phyloP scores from a whole-genome alignment of 2,888 invertebrate genomes.

The Caprella mutica region DNA sequence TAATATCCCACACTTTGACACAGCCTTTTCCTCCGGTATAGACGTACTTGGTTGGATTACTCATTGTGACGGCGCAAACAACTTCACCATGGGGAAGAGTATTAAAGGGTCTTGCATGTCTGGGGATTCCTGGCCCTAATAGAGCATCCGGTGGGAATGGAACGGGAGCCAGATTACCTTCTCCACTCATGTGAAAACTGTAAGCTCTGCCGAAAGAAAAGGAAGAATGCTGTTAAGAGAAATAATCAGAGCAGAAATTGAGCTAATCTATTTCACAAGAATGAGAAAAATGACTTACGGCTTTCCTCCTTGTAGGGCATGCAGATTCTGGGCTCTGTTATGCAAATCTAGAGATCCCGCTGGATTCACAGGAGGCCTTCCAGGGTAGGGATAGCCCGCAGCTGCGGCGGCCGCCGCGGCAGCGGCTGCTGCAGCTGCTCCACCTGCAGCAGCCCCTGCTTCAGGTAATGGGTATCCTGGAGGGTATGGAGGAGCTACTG shows the following conservation, averaged over 20 bases:
- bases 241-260: background rate
- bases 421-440: conserved; percentile 22
- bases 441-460: conserved; percentile 46
- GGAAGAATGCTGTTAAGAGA: background rate
- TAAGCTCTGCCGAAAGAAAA: conserved; percentile 57
- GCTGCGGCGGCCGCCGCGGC: conserved; percentile 26
- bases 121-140: conserved; percentile 81
- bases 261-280: background rate
- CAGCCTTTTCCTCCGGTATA: conserved; percentile 96
- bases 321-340: conserved; percentile 25
- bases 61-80: conserved; percentile 92
- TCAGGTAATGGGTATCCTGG: conserved; percentile 36
- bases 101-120: conserved; percentile 78
- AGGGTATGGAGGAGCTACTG: conserved; percentile 19
- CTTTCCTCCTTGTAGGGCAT: conserved; percentile 50
- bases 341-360: conserved; percentile 27
- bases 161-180: conserved; percentile 77
- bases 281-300: conserved; percentile 54
- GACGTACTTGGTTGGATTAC: conserved; percentile 76
- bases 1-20: conserved; percentile 68
- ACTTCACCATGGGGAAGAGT: conserved; percentile 91
- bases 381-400: conserved; percentile 32
- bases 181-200: conserved; percentile 84
- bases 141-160: conserved; percentile 91
- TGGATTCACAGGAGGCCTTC: conserved; percentile 17